A percentile compares a stretch with the other conserved stretches of the same genome.
Conservation (phyloP, 2,888 invertebrate species). For the Harmothoe impar region DNA sequence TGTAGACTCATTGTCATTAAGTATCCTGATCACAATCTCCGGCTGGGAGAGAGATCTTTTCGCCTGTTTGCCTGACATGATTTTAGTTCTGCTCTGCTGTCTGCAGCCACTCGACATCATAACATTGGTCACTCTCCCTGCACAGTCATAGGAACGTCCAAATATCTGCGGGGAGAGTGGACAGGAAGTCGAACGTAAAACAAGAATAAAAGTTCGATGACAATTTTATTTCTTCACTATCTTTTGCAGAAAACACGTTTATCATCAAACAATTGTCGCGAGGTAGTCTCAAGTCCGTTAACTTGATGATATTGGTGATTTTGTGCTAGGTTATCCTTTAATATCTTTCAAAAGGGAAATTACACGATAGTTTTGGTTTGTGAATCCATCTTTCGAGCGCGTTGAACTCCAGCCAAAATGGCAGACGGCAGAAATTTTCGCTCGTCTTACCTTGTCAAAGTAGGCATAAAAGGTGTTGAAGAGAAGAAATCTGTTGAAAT, state of each 20-base stretch:
- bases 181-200: not conserved
- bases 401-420: slow-evolving; percentile 20
- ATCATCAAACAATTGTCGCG: too few relatives aligned
- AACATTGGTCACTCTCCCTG: too few relatives aligned
- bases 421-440: slow-evolving; percentile 83
- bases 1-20: slow-evolving; percentile 27
- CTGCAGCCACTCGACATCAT: too few relatives aligned
- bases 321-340: too few relatives aligned
- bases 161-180: too few relatives aligned
- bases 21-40: slow-evolving; percentile 41
- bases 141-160: too few relatives aligned
- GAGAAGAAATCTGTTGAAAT: slow-evolving; percentile 93
- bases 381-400: not conserved
- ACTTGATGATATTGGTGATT: too few relatives aligned
- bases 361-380: not conserved
- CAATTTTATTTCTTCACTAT: too few relatives aligned
- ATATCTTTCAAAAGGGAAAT: not conserved
- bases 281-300: too few relatives aligned
- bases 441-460: slow-evolving; percentile 85
- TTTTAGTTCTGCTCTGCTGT: not conserved
- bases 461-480: slow-evolving; percentile 94
- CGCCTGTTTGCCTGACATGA: not conserved
- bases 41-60: not conserved
- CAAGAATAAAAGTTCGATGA: not conserved
- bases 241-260: too few relatives aligned